Conservation (phyloP, 2,888 invertebrate genomes). For the Cataglyphis altisquamis region DNA sequence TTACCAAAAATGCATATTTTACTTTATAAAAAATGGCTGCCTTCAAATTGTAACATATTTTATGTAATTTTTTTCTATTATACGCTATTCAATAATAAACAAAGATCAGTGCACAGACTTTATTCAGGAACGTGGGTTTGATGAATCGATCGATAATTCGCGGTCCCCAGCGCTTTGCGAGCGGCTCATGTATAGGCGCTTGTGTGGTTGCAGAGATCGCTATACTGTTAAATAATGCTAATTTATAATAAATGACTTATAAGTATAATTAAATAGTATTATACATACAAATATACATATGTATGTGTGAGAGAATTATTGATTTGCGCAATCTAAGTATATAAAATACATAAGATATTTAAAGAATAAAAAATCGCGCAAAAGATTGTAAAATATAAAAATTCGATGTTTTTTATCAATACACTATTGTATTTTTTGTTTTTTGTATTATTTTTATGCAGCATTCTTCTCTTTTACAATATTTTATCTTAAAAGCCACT, state of each 20-base stretch:
- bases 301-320: no score
- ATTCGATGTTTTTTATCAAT: neutral
- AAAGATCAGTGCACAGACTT: no score
- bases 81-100: no score
- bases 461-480: neutral
- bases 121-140: no score
- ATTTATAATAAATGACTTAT: neutral
- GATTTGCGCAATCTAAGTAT: neutral
- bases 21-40: no score
- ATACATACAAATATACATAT: neutral
- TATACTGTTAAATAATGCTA: neutral
- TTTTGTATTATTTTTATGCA: neutral
- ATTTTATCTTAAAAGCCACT: constrained; percentile 19
- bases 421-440: neutral
- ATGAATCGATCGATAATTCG: no score
- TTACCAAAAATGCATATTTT: no score
- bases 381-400: neutral
- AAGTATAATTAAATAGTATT: neutral
- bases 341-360: neutral
- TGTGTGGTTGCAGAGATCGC: no score
- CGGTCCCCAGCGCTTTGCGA: no score
- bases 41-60: no score
- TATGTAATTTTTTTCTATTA: no score
- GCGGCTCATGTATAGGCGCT: no score
- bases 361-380: neutral